These are phyloP conservation scores for Propithecus coquereli DNA, from an alignment of 2,113 vertebrate genomes.

Conservation along the genomic window DNA sequence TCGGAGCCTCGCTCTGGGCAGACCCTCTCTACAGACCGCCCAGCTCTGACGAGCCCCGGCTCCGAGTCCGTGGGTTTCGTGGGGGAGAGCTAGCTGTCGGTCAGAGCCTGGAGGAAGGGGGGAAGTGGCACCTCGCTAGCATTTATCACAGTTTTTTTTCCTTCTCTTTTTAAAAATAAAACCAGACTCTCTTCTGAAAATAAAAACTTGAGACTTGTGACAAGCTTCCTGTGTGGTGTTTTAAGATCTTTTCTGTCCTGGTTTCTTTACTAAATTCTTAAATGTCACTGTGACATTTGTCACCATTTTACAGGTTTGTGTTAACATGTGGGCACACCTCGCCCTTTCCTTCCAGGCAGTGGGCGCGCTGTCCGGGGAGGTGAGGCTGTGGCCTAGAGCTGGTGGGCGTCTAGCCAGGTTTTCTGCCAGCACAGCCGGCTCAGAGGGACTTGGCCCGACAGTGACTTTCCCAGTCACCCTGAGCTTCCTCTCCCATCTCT, in stretches of 20 bases:
- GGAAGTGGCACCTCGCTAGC: constrained; percentile 73
- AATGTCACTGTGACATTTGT: constrained; percentile 35
- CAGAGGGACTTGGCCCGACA: not conserved
- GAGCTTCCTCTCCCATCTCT: not conserved
- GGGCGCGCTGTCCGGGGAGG: not conserved
- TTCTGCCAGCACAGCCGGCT: not conserved
- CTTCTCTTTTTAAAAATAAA: constrained; percentile 77
- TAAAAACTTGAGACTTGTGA: constrained; percentile 81
- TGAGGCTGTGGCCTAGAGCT: not conserved
- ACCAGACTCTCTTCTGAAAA: constrained; percentile 82
- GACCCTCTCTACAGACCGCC: not conserved
- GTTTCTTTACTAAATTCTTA: constrained; percentile 52
- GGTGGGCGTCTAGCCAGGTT: not conserved
- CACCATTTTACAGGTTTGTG: not conserved
- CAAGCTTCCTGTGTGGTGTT: constrained; percentile 56
- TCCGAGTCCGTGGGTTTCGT: not conserved
- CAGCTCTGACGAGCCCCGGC: too few relatives aligned
- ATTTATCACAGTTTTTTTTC: constrained; percentile 72
- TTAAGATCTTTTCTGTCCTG: constrained; percentile 56
- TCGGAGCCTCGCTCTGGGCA: not conserved
- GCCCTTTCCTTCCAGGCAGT: not conserved
- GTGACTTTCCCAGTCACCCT: not conserved
- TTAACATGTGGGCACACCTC: not conserved
- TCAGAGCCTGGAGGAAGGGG: not conserved
- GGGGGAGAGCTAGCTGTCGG: not conserved